Evolutionary conservation across 2,888 invertebrate genomes (phyloP).

Genomic region (Scaptodrosophila latifasciaeformis): DNA sequence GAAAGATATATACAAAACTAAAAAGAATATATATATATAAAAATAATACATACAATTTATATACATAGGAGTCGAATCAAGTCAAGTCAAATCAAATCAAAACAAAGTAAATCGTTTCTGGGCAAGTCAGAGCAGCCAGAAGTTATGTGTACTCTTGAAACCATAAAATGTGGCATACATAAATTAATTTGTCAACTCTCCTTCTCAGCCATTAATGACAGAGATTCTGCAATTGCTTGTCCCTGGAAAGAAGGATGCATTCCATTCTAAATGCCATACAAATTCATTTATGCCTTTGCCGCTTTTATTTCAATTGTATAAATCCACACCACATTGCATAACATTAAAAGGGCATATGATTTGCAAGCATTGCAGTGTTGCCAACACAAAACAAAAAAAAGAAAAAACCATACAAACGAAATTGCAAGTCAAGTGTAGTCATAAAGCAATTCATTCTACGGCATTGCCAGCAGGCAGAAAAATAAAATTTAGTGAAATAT

Average conservation of each 20-base stretch:
- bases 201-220: too few relatives aligned
- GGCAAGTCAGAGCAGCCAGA: too few relatives aligned
- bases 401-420: neutral
- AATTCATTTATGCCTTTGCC: too few relatives aligned
- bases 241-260: too few relatives aligned
- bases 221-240: too few relatives aligned
- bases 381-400: constrained; percentile 6
- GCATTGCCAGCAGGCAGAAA: constrained; percentile 5
- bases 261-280: too few relatives aligned
- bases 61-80: neutral
- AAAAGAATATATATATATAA: constrained; percentile 34
- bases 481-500: constrained; percentile 33
- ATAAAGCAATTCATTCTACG: constrained; percentile 7
- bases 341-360: too few relatives aligned
- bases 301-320: too few relatives aligned
- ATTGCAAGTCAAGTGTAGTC: neutral
- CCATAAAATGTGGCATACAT: neutral
- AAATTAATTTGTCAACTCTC: too few relatives aligned
- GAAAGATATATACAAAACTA: constrained; percentile 18
- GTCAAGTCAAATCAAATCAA: neutral
- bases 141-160: neutral
- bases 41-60: constrained; percentile 27
- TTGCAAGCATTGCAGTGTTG: neutral
- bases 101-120: too few relatives aligned
- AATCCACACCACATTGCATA: too few relatives aligned